These are phyloP conservation scores for Flexamia atlantica DNA, from an alignment of 2,888 invertebrate species.

Conservation along the genomic window DNA sequence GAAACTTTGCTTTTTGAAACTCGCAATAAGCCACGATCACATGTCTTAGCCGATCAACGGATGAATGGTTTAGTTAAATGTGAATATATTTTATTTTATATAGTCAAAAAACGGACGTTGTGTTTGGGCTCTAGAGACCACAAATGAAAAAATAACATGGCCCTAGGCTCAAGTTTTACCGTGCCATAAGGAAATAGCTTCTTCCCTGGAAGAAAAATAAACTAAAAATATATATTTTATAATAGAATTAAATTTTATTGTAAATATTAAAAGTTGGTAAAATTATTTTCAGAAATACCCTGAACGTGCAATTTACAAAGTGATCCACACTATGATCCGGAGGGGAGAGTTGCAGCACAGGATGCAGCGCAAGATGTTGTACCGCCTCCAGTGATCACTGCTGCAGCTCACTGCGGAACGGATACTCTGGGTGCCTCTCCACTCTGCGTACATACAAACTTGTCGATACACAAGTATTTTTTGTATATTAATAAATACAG, in stretches of 20 bases:
- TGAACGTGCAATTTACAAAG: slow-evolving; percentile 92
- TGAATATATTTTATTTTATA: no score
- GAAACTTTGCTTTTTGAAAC: no score
- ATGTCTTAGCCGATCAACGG: no score
- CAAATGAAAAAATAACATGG: no score
- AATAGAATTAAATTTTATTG: neutral
- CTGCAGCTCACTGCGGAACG: slow-evolving; percentile 75
- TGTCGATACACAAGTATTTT: neutral
- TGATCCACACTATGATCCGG: slow-evolving; percentile 95
- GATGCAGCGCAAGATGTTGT: slow-evolving; percentile 97
- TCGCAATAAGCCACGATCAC: no score
- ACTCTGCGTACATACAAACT: slow-evolving; percentile 74
- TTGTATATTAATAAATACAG: slow-evolving; percentile 12
- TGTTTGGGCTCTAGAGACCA: no score
- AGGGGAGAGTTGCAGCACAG: slow-evolving; percentile 97
- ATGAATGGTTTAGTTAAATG: no score
- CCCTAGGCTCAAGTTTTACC: no score
- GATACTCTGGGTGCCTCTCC: slow-evolving; percentile 84
- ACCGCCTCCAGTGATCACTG: slow-evolving; percentile 80
- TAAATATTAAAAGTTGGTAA: slow-evolving; percentile 15
- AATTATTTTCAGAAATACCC: slow-evolving; percentile 84
- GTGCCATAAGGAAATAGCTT: no score
- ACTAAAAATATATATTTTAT: no score
- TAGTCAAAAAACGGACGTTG: no score
- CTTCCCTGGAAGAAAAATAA: no score